Evolutionary conservation across 1,140 invertebrate species (phyloP).

Genomic region (Eumeta japonica): DNA sequence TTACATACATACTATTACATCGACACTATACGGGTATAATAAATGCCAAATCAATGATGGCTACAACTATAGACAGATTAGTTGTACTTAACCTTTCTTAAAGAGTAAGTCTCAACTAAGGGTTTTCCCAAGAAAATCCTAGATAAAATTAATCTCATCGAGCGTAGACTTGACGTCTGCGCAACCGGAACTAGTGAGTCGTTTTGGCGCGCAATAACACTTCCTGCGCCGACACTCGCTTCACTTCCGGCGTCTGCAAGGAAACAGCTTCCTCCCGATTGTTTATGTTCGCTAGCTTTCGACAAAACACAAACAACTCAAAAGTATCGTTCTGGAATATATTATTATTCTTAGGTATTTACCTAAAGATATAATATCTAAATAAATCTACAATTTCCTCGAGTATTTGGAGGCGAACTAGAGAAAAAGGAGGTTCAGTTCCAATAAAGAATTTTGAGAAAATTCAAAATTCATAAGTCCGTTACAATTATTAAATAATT

Average conservation of each 20-base stretch:
- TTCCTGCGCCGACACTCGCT: constrained; percentile 44
- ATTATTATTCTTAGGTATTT: not conserved
- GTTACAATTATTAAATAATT: too few relatives aligned
- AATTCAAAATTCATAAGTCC: too few relatives aligned
- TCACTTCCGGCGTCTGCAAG: constrained; percentile 39
- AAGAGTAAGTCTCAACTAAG: too few relatives aligned
- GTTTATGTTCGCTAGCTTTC: constrained; percentile 38
- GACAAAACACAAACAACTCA: constrained; percentile 17
- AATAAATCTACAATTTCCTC: not conserved
- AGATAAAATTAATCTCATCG: not conserved
- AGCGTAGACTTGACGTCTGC: constrained; percentile 41
- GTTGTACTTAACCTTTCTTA: too few relatives aligned
- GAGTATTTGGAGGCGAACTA: not conserved
- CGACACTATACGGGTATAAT: too few relatives aligned
- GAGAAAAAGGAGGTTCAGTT: not conserved
- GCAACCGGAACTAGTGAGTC: constrained; percentile 34
- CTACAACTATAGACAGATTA: too few relatives aligned
- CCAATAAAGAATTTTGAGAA: too few relatives aligned
- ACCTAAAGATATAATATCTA: not conserved
- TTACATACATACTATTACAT: too few relatives aligned
- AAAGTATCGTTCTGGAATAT: not conserved
- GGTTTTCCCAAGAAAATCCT: too few relatives aligned
- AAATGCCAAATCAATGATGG: too few relatives aligned
- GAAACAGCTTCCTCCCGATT: constrained; percentile 39
- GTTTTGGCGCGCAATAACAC: constrained; percentile 48